These are phyloP conservation scores for Drosophila quasianomalipes DNA, from an alignment of 2,888 invertebrate genomes.

Conservation along the genomic window DNA sequence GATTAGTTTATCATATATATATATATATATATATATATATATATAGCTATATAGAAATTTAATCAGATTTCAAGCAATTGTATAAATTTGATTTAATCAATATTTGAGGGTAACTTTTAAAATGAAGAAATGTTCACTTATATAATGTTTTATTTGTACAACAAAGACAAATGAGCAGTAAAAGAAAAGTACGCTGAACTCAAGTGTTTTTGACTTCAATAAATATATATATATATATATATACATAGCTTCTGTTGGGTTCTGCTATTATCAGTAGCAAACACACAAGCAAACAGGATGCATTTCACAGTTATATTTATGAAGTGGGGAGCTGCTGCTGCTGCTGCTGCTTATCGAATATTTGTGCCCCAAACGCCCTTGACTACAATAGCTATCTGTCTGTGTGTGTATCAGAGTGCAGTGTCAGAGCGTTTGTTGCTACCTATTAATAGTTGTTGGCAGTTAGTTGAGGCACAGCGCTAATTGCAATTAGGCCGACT, in stretches of 20 bases:
- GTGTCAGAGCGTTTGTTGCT: slow-evolving; percentile 13
- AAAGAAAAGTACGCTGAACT: slow-evolving; percentile 5
- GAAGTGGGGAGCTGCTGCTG: slow-evolving; percentile 35
- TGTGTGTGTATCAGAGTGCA: not conserved
- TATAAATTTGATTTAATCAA: not conserved
- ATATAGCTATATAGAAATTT: not conserved
- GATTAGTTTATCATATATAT: not conserved
- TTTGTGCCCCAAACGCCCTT: slow-evolving; percentile 46
- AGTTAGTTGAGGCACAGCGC: slow-evolving; percentile 16
- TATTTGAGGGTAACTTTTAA: not conserved
- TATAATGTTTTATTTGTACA: not conserved
- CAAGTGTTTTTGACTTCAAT: slow-evolving; percentile 7
- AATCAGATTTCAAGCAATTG: not conserved
- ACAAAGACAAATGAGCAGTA: not conserved
- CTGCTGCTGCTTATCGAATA: slow-evolving; percentile 42
- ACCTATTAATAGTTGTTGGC: slow-evolving; percentile 16
- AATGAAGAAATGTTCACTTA: not conserved
- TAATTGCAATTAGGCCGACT: slow-evolving; percentile 55
- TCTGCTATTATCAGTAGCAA: slow-evolving; percentile 32
- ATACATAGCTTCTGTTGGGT: slow-evolving; percentile 9
- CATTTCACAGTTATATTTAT: slow-evolving; percentile 35
- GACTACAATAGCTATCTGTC: slow-evolving; percentile 18
- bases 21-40: not conserved
- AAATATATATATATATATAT: slow-evolving; percentile 1
- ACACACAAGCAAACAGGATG: slow-evolving; percentile 37